phyloP scores from a whole-genome alignment of 2,113 vertebrate genomes.

The Paramormyrops kingsleyae region DNA sequence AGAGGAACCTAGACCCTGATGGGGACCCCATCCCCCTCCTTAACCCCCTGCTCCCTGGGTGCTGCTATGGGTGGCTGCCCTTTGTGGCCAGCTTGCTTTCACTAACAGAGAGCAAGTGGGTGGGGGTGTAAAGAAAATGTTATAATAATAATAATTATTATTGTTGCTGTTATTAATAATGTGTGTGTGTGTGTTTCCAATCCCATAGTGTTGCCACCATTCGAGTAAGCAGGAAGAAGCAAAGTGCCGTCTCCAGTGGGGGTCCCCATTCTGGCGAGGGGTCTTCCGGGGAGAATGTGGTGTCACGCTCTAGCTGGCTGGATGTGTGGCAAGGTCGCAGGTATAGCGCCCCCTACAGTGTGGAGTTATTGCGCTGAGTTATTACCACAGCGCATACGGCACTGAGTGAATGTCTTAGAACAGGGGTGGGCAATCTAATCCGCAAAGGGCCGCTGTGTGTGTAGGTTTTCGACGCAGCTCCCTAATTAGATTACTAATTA shows the following conservation, averaged over 20 bases:
- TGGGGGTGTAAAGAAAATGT: no score
- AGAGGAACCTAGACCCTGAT: no score
- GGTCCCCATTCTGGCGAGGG: neutral
- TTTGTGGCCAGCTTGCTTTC: no score
- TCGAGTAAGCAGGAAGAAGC: constrained; percentile 58
- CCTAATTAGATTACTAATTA: no score
- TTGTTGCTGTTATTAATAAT: neutral
- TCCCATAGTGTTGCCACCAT: constrained; percentile 56
- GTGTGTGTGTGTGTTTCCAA: neutral
- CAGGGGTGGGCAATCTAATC: no score
- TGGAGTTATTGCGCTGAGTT: neutral
- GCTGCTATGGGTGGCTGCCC: no score
- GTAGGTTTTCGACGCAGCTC: no score
- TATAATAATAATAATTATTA: no score
- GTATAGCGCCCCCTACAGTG: constrained; percentile 33
- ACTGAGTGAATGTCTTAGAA: neutral
- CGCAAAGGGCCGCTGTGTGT: no score
- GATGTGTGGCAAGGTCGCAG: constrained; percentile 66
- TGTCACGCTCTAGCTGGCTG: constrained; percentile 59
- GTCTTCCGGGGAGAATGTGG: constrained; percentile 27
- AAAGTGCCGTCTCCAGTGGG: neutral
- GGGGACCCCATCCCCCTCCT: no score
- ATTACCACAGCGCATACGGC: neutral
- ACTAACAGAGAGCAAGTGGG: no score
- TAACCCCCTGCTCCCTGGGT: no score